These are phyloP conservation scores for Salvator merianae DNA, from an alignment of 2,113 vertebrate genomes.

Conservation along the genomic window DNA sequence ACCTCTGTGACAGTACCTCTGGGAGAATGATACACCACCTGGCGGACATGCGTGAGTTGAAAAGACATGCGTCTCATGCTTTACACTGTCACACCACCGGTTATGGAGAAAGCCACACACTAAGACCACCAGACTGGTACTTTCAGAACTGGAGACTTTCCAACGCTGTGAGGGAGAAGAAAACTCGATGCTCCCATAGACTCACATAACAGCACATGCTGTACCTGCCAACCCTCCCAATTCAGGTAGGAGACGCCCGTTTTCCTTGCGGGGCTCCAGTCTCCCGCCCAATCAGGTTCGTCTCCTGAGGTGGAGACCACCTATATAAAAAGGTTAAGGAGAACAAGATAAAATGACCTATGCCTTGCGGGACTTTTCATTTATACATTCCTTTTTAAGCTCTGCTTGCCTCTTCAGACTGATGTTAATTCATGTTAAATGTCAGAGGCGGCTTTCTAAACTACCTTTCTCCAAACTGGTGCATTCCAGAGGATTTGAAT, in stretches of 20 bases:
- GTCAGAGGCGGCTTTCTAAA: conserved; percentile 9
- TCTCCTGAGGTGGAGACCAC: conserved; percentile 83
- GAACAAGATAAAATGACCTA: conserved; percentile 75
- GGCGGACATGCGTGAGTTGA: conserved; percentile 77
- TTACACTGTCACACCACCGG: conserved; percentile 81
- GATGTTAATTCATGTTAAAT: conserved; percentile 19
- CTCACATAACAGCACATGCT: conserved; percentile 84
- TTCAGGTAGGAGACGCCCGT: conserved; percentile 84
- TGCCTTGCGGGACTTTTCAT: conserved; percentile 66
- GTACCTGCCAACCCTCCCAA: conserved; percentile 87
- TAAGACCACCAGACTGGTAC: conserved; percentile 79
- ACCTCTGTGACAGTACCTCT: conserved; percentile 73
- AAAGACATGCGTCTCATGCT: conserved; percentile 80
- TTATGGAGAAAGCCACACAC: conserved; percentile 84
- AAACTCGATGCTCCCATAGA: conserved; percentile 79
- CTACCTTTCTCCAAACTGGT: no score
- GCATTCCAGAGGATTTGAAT: no score
- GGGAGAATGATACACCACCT: conserved; percentile 68
- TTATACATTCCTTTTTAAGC: conserved; percentile 27
- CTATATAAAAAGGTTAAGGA: conserved; percentile 82
- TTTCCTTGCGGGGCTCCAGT: conserved; percentile 85
- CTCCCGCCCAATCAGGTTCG: conserved; percentile 85
- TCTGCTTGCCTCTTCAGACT: conserved; percentile 5
- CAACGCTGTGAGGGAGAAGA: conserved; percentile 73
- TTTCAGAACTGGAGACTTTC: conserved; percentile 74